These are phyloP conservation scores for Metacarcinus magister DNA, from an alignment of 2,888 invertebrate species.

Conservation along the genomic window DNA sequence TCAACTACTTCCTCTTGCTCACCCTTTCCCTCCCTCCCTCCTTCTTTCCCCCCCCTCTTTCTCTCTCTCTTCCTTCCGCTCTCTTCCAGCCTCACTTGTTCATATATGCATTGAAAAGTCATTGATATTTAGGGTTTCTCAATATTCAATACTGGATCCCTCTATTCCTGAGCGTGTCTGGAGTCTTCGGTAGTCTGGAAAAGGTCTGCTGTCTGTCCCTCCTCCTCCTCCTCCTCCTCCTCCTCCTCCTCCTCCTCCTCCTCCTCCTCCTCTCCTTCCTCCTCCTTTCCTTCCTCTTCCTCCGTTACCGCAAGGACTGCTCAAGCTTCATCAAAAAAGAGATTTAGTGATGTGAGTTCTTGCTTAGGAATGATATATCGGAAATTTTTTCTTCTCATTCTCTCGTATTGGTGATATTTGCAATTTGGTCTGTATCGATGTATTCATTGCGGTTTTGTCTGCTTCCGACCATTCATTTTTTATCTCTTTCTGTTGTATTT, in stretches of 20 bases:
- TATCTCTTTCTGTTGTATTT: background rate
- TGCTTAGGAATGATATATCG: background rate
- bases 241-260: background rate
- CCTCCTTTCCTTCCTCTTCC: background rate
- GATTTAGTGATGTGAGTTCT: background rate
- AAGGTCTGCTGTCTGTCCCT: background rate
- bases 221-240: background rate
- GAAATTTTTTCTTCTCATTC: background rate
- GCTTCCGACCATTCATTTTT: background rate
- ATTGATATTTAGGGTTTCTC: constrained; percentile 54
- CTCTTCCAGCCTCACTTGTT: constrained; percentile 7
- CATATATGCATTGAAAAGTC: constrained; percentile 58
- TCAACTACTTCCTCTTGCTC: background rate
- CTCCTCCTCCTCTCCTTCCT: background rate
- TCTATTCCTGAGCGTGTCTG: background rate
- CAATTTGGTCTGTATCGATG: background rate
- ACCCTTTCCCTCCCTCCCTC: background rate
- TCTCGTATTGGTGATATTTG: background rate
- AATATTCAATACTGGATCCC: constrained; percentile 46
- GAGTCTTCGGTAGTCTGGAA: background rate
- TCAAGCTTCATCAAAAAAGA: background rate
- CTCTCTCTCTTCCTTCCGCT: background rate
- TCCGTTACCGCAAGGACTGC: background rate
- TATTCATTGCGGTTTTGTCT: background rate
- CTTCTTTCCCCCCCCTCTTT: background rate